These are phyloP conservation scores for Artemia sinica DNA, from an alignment of 2,888 invertebrate genomes.

Conservation along the genomic window DNA sequence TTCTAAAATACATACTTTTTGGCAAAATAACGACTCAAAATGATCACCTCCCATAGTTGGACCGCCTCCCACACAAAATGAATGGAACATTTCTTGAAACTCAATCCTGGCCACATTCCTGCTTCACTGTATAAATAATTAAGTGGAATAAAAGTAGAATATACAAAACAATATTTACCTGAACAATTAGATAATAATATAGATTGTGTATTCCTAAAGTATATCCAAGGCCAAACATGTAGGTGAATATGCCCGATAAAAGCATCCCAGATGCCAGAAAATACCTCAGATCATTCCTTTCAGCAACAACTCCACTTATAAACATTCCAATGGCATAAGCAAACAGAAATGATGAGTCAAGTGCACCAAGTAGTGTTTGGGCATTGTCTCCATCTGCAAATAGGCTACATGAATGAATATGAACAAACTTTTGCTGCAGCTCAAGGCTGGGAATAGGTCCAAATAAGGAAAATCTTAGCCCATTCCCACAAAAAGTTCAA, in stretches of 20 bases:
- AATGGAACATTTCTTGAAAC: slow-evolving; percentile 1
- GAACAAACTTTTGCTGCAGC: slow-evolving; percentile 3
- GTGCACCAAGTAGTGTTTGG: slow-evolving; percentile 56
- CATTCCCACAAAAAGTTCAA: no score
- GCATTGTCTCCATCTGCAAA: slow-evolving; percentile 48
- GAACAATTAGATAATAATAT: slow-evolving; percentile 62
- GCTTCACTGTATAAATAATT: no score
- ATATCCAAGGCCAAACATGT: slow-evolving; percentile 70
- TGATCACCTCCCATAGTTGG: no score
- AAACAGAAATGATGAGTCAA: slow-evolving; percentile 82
- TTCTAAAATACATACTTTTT: no score
- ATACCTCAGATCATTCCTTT: slow-evolving; percentile 71
- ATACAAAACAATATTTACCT: slow-evolving; percentile 41
- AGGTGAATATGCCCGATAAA: slow-evolving; percentile 63
- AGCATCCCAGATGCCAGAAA: slow-evolving; percentile 84
- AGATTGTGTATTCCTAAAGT: slow-evolving; percentile 61
- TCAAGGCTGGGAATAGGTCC: not conserved
- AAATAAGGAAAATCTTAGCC: not conserved
- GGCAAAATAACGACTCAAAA: no score
- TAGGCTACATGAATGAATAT: slow-evolving; percentile 24
- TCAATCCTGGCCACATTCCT: not conserved
- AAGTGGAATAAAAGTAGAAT: no score
- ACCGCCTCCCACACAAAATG: not conserved
- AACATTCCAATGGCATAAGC: slow-evolving; percentile 89
- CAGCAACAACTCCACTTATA: slow-evolving; percentile 69